These are phyloP conservation scores for Agrotis segetum DNA, from an alignment of 2,888 invertebrate genomes.

Conservation along the genomic window DNA sequence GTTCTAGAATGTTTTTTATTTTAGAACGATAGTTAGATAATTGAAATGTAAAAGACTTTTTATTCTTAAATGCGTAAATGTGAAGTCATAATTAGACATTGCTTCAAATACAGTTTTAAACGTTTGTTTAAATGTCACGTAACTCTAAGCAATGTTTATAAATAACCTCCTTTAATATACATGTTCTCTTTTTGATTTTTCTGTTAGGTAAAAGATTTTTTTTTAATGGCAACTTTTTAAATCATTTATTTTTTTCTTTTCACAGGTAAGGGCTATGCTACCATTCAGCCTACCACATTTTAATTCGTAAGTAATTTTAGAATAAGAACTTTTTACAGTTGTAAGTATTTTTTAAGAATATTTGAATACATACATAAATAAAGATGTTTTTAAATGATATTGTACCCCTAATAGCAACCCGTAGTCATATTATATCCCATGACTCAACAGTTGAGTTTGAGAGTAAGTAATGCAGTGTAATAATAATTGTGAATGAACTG, in stretches of 20 bases:
- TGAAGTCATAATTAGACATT: neutral
- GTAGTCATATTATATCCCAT: too few relatives aligned
- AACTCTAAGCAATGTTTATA: neutral
- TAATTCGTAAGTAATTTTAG: constrained; percentile 33
- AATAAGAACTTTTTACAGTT: neutral
- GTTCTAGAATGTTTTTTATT: neutral
- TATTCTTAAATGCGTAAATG: too few relatives aligned
- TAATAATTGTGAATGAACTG: neutral
- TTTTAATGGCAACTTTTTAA: constrained; percentile 8
- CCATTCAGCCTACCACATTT: constrained; percentile 6
- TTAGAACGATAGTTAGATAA: neutral
- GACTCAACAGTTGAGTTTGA: too few relatives aligned
- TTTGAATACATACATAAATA: neutral
- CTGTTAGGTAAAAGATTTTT: too few relatives aligned
- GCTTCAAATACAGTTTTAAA: neutral
- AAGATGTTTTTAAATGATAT: too few relatives aligned
- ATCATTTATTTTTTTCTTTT: constrained; percentile 11
- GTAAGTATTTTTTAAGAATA: neutral
- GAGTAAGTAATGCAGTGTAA: too few relatives aligned
- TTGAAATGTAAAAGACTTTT: neutral
- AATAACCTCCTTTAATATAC: too few relatives aligned
- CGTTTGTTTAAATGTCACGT: neutral
- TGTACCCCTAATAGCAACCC: too few relatives aligned
- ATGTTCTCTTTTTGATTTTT: too few relatives aligned
- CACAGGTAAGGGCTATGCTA: constrained; percentile 49